These are phyloP conservation scores for Sebastes kiyomatsui DNA, from an alignment of 2,797 vertebrate species.

Conservation along the genomic window DNA sequence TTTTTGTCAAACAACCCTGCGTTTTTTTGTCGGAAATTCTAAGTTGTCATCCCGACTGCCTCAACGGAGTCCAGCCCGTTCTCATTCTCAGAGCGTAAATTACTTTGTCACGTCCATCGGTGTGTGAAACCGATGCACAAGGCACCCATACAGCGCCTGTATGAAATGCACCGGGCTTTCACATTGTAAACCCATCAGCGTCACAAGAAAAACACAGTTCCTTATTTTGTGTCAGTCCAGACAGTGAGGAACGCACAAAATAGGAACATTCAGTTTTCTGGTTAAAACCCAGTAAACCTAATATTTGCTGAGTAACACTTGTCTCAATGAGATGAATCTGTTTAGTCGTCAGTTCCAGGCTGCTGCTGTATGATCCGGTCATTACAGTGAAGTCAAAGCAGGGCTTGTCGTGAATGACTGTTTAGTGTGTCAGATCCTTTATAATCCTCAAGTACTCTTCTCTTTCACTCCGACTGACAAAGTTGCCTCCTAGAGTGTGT, in stretches of 20 bases:
- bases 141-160: no score
- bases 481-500: conserved; percentile 15
- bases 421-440: conserved; percentile 22
- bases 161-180: no score
- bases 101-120: no score
- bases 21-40: no score
- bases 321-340: background rate
- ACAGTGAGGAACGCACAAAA: background rate
- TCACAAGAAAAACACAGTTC: no score
- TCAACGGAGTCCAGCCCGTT: no score
- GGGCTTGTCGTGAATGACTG: background rate
- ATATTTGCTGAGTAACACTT: background rate
- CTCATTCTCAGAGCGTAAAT: no score
- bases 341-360: background rate
- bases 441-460: conserved; percentile 2
- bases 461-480: conserved; percentile 4
- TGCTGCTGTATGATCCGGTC: background rate
- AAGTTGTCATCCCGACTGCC: no score
- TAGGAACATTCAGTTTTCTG: background rate
- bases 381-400: conserved; percentile 10
- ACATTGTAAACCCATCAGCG: no score
- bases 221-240: no score
- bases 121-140: no score
- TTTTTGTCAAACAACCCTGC: no score
- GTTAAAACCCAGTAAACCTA: background rate